Evolutionary conservation across 2,797 vertebrate genomes (phyloP), one percentile per base, ranked within the genome.

Genomic region (Hippoglossus hippoglossus): DNA sequence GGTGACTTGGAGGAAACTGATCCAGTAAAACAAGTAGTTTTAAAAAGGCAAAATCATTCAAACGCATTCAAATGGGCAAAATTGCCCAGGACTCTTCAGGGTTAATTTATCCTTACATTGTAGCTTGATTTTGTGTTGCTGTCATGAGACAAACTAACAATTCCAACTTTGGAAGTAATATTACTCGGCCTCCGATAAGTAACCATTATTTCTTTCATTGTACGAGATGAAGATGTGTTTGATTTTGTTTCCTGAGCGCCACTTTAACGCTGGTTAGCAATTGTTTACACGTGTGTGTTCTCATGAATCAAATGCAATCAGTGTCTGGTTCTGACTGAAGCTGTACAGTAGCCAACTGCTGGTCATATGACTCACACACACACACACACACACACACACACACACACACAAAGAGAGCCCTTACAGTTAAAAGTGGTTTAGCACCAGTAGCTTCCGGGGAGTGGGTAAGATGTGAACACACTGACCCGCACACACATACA

Each of bases 331-430:
- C 81, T 79, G 34, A 63, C 56, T 53, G 55, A 61, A 65, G 73
- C 61, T 13, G 15, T 60, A 67, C 77, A 77, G 71, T 69, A 70
- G 70, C 87, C 85, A 76, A 88, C 86, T 89, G 90, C 79, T 71
- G 84, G 62, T 91, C 90, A 87, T 85, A 85, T 90, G 90, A 92
- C 85, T 70, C 18, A 31, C 8, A 25, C 50, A 21, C 6, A 31
- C 54, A 22, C 18, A 28, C 8, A 25, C 50, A 21, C 5, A 31
- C 54, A 57, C 28, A 56, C 25, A 50, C 57, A 56, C 54, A 57
- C 18, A 52, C 57, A 64, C 54, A 51, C 36, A 52, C 21, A 53
- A 4, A 46, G 44, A 16, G 18, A 55, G 57, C 66, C 3, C 18
- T 39, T 50, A 63, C 49, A 61, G 55, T 25, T 53, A 25, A 39